Evolutionary conservation across 1,140 invertebrate species (phyloP), one percentile per base, ranked within the genome.

Genomic region (Magallana gigas): DNA sequence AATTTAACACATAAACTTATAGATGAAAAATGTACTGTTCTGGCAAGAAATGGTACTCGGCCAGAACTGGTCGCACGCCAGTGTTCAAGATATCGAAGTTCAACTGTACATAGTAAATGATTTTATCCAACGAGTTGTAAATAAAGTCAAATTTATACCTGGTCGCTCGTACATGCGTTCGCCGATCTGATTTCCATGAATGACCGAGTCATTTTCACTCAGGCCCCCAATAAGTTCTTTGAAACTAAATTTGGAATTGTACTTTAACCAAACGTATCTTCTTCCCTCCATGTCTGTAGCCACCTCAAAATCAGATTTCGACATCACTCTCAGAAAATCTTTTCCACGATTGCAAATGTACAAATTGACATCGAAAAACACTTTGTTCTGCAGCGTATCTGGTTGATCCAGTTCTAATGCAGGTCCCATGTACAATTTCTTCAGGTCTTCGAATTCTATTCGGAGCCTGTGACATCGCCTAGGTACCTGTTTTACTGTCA

Each of bases 281-380:
- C 91, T 85, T n/a, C 93, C 93, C 56, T 89, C 90, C 60, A 90
- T 81, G 87, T 93, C 93, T 6, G 89, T 91, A 8, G 90, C 88
- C 8, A 93, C 91, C 62, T 92, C 92, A 89, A 93, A 93, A 89
- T 93, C 93, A 80, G 87, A 90, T 87, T 93, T 93, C 16, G 91
- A 91, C 93, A 93, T 93, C n/a, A 91, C 81, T 48, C 92, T 88
- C 56, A 93, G 85, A 82, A 92, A 92, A 58, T 93, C 92, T 90
- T 93, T 93, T 9, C 92, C 92, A n/a, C 92, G 89, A 76, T 92
- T 93, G 87, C 92, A 92, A 84, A 93, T 92, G 85, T 91, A 93
- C 36, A 93, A 86, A 64, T 92, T 93, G 14, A 93, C 88, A 84
- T 93, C 93, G 87, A 93, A 93, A 88, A 93, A 93, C 11, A 93